A percentile compares a stretch with the other conserved stretches of the same genome.
phyloP scores from a whole-genome alignment of 2,113 vertebrate genomes.

The Pomatorhinus ruficollis region DNA sequence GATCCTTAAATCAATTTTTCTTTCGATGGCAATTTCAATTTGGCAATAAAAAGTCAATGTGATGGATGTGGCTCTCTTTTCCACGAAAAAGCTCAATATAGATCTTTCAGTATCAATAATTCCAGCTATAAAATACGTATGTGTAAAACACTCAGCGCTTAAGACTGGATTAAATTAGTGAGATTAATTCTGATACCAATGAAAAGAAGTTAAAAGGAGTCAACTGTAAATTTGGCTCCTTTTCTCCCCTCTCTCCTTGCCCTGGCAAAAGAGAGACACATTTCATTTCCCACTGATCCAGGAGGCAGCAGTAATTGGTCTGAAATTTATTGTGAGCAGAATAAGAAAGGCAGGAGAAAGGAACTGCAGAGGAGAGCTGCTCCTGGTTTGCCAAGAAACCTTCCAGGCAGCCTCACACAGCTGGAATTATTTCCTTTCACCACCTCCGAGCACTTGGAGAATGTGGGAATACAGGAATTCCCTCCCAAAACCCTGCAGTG shows the following conservation, averaged over 20 bases:
- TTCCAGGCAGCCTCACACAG: no score
- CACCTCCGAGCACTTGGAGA: not conserved
- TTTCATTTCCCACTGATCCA: not conserved
- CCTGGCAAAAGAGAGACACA: not conserved
- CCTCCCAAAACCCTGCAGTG: not conserved
- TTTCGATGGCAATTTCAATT: not conserved
- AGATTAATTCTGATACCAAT: conserved; percentile 7
- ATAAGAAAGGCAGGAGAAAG: not conserved
- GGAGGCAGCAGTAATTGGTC: not conserved
- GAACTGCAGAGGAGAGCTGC: not conserved
- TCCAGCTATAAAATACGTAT: not conserved
- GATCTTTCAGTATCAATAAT: conserved; percentile 21
- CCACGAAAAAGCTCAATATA: not conserved
- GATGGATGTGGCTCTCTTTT: not conserved
- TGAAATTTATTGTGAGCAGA: not conserved
- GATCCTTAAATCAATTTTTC: not conserved
- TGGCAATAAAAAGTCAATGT: conserved; percentile 12
- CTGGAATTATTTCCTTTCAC: not conserved
- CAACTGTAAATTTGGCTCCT: not conserved
- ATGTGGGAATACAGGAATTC: not conserved
- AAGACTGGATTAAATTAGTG: not conserved
- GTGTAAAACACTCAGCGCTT: conserved; percentile 34
- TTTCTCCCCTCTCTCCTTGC: not conserved
- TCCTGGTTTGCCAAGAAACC: not conserved
- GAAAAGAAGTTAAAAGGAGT: not conserved